phyloP scores from a whole-genome alignment of 2,888 invertebrate genomes.

The Cyclophora albipunctata region DNA sequence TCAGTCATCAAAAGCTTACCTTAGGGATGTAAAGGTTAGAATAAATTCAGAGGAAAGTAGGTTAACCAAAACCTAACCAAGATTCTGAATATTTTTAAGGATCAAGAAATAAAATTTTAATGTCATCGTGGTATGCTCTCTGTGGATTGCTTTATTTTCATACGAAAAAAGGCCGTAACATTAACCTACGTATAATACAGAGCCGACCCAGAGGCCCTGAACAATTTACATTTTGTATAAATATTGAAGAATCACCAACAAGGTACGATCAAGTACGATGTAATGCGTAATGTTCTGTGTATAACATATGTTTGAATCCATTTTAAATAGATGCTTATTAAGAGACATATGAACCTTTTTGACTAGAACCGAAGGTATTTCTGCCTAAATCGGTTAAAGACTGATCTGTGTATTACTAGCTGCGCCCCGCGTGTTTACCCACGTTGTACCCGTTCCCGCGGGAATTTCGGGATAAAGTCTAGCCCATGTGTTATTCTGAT shows the following conservation, averaged over 20 bases:
- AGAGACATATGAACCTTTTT: no score
- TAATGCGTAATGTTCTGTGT: conserved; percentile 18
- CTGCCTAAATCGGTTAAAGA: no score
- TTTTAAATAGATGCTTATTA: conserved; percentile 1
- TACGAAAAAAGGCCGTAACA: conserved; percentile 35
- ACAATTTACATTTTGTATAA: conserved; percentile 56
- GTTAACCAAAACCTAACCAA: not conserved
- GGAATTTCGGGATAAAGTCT: no score
- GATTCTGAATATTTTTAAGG: conserved; percentile 1
- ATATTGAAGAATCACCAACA: conserved; percentile 42
- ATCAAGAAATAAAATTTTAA: conserved; percentile 27
- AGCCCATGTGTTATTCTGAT: no score
- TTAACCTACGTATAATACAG: conserved; percentile 23
- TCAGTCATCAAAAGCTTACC: no score
- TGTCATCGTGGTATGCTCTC: conserved; percentile 28
- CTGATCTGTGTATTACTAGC: no score
- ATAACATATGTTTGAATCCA: not conserved
- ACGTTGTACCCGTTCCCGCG: no score
- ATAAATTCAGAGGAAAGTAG: no score
- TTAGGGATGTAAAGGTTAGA: no score
- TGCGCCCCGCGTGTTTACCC: no score
- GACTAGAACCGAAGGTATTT: no score
- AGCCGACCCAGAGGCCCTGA: conserved; percentile 40
- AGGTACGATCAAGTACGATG: conserved; percentile 2
- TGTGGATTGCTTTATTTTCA: conserved; percentile 33